Conservation (phyloP, 2,113 vertebrate species). For the Euleptes europaea region DNA sequence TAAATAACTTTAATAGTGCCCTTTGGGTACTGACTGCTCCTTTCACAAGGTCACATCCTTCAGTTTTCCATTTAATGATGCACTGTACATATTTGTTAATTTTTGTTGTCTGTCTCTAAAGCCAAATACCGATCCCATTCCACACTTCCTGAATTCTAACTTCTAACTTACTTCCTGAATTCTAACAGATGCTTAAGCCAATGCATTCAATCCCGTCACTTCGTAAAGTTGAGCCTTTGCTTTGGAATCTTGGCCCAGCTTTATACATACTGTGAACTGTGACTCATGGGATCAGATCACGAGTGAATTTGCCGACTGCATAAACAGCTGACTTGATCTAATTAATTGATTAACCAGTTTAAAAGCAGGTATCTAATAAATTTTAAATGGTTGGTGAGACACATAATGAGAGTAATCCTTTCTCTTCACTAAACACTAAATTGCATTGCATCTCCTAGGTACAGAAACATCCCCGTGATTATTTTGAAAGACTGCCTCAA, state of each 20-base stretch:
- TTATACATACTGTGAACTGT: neutral
- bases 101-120: conserved; percentile 42
- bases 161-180: neutral
- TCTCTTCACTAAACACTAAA: neutral
- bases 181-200: neutral
- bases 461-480: neutral
- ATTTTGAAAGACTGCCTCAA: neutral
- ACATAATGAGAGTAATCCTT: neutral
- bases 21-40: conserved; percentile 17
- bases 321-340: neutral
- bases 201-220: neutral
- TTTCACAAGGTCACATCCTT: conserved; percentile 41
- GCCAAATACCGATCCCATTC: neutral
- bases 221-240: neutral
- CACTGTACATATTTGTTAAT: conserved; percentile 25
- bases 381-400: no score
- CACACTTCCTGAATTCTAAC: neutral
- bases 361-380: neutral
- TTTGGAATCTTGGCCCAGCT: neutral
- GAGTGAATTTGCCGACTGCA: neutral
- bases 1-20: conserved; percentile 38
- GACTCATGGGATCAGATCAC: neutral
- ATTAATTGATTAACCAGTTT: neutral
- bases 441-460: neutral
- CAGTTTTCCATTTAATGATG: conserved; percentile 44